Base-by-base conservation (phyloP, 2,888 invertebrate genomes). In the Eupithecia dodoneata region DNA sequence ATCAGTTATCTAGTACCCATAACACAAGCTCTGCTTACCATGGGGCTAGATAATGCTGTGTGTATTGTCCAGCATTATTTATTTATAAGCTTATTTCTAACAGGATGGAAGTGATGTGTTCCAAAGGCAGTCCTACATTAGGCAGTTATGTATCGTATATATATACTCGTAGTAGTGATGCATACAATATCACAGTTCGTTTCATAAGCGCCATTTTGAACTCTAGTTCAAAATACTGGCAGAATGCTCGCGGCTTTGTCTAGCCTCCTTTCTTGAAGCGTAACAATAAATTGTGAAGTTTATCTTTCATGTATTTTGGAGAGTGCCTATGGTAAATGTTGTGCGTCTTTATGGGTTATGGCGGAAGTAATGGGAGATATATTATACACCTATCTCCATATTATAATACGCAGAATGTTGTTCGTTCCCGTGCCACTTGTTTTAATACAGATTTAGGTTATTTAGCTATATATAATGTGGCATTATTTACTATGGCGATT, bases 161-260 rank as follows among this genome's bases (percentile, higher is more conserved):
- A n/a, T n/a, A n/a, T n/a, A n/a, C n/a, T n/a, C n/a, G n/a, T n/a
- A n/a, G n/a, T n/a, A n/a, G n/a, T n/a, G n/a, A n/a, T 86, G 88
- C 88, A 88, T 87, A 87, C 88, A 88, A 87, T 88, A 88, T 87
- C 81, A 83, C 85, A 86, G 84, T 83, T 81, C 84, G 80, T 65
- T 52, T 52, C 15, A 52, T 12, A 63, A 30, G 44, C 79, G 77
- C 78, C 78, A 74, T 77, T 80, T 77, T 79, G 74, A 75, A 77
- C 72, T 30, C 30, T 30, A 30, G 30, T 30, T 30, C 30, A 30
- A 30, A 30, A 63, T 75, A 76, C 77, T 77, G 76, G 77, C 73
- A 74, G 77, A n/a, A 69, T n/a, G n/a, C n/a, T 42, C 3, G 67
- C n/a, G n/a, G 67, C 44, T 69, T 69, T 45, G 63, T 10, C 18